These are phyloP conservation scores for Ectropis grisescens DNA, from an alignment of 1,140 invertebrate species.

Conservation along the genomic window DNA sequence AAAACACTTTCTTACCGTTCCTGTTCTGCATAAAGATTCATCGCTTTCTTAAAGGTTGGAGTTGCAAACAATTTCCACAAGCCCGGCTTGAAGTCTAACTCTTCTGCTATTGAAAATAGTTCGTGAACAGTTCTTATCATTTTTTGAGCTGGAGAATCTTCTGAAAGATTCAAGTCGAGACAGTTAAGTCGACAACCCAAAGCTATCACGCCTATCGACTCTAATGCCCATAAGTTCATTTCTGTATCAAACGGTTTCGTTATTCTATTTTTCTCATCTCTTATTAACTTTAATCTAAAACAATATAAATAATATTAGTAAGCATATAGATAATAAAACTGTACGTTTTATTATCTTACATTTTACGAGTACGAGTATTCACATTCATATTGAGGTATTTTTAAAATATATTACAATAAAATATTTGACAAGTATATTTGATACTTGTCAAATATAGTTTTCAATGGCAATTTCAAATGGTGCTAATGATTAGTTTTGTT, in stretches of 20 bases:
- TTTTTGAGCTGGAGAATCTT: constrained; percentile 68
- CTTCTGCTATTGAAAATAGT: constrained; percentile 71
- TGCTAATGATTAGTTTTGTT: too few relatives aligned
- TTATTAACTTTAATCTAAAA: constrained; percentile 66
- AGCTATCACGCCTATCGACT: constrained; percentile 78
- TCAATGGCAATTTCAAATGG: too few relatives aligned
- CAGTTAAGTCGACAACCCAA: constrained; percentile 77
- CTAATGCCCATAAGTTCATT: constrained; percentile 78
- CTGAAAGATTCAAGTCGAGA: constrained; percentile 59
- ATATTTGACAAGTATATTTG: too few relatives aligned
- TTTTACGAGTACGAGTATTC: too few relatives aligned
- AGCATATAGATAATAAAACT: too few relatives aligned
- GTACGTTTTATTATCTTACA: too few relatives aligned
- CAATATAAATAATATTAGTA: too few relatives aligned
- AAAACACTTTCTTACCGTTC: constrained; percentile 18
- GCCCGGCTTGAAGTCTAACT: constrained; percentile 74
- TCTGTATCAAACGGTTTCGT: constrained; percentile 72
- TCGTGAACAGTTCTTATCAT: constrained; percentile 63
- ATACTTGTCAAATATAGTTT: too few relatives aligned
- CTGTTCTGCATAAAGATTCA: constrained; percentile 42
- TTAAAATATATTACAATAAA: too few relatives aligned
- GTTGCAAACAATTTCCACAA: constrained; percentile 75
- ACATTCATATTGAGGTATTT: too few relatives aligned
- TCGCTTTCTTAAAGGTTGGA: constrained; percentile 65
- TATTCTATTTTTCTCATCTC: constrained; percentile 69